Base-by-base conservation (phyloP, 2,113 vertebrate genomes). In the Rattus norvegicus region DNA sequence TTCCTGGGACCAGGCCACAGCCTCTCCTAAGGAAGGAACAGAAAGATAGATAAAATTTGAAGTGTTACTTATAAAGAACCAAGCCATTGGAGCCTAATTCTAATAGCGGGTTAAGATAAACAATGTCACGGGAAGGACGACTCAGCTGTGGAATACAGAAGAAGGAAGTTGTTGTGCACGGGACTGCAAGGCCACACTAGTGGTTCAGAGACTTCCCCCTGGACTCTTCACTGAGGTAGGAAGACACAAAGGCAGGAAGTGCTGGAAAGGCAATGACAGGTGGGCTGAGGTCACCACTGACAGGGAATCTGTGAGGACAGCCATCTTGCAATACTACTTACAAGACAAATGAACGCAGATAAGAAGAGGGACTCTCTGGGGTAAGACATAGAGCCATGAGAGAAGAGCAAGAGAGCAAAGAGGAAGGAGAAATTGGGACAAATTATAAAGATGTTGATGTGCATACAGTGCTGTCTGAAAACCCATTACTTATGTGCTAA, bases 41-140 rank as follows among this genome's bases (percentile, higher is more conserved):
- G 54, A 94, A 94, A 28, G 79, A 22, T 81, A 91, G 84, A 94
- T 75, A 69, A 75, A 92, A 33, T 76, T 73, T 90, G 26, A 43
- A 92, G 88, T 6, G 87, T 69, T 73, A 92, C 67, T 91, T n/a
- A 92, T 63, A 81, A 77, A 92, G 26, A 83, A 63, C 65, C 7
- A 77, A 87, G 13, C 1, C 47, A 87, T 9, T 73, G 33, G 90
- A 52, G 26, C 86, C 90, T 56, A 81, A 70, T 61, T 83, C 49
- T 83, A 88, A 81, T 24, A 24, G 5, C 30, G 12, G 6, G 28
- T 17, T 73, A 80, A 87, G 61, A 88, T 69, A 67, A 95, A 92
- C 65, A 90, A 43, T 56, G 47, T 10, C 39, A 33, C 11, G 59
- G n/a, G 79, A 72, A 43, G 19, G 94, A 59, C 47, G 39, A 72